phyloP scores from a whole-genome alignment of 1,140 invertebrate genomes.

The Heterodera carotae region DNA sequence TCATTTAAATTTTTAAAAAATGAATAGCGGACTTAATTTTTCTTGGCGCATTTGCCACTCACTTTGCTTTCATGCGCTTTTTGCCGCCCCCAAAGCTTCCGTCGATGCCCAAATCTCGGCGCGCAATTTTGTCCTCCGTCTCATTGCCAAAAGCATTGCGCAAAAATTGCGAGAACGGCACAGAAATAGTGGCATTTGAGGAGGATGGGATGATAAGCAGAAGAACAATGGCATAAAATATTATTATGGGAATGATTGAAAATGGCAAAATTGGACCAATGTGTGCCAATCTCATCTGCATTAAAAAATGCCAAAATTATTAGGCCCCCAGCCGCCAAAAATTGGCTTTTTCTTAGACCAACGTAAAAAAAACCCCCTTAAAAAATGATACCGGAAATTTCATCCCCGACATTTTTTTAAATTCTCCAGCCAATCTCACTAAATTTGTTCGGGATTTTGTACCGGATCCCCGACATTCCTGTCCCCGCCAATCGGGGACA shows the following conservation, averaged over 20 bases:
- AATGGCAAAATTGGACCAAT: background rate
- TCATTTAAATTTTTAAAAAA: background rate
- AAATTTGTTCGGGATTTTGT: too few species aligned
- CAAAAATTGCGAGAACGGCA: constrained; percentile 15
- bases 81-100: constrained; percentile 27
- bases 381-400: too few species aligned
- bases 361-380: too few species aligned
- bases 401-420: too few species aligned
- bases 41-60: background rate
- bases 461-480: too few species aligned
- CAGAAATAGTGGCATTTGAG: constrained; percentile 11
- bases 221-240: background rate
- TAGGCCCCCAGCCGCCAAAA: too few species aligned
- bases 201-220: background rate
- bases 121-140: constrained; percentile 12
- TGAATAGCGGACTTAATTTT: background rate
- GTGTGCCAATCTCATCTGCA: too few species aligned
- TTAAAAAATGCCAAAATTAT: background rate
- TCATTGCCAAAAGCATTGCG: constrained; percentile 5
- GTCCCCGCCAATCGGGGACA: too few species aligned
- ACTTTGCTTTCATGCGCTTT: constrained; percentile 4
- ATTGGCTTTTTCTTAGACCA: too few species aligned
- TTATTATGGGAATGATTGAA: too few species aligned
- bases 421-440: too few species aligned
- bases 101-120: constrained; percentile 20